Conservation (phyloP, 2,113 vertebrate species). For the Nematolebias whitei region DNA sequence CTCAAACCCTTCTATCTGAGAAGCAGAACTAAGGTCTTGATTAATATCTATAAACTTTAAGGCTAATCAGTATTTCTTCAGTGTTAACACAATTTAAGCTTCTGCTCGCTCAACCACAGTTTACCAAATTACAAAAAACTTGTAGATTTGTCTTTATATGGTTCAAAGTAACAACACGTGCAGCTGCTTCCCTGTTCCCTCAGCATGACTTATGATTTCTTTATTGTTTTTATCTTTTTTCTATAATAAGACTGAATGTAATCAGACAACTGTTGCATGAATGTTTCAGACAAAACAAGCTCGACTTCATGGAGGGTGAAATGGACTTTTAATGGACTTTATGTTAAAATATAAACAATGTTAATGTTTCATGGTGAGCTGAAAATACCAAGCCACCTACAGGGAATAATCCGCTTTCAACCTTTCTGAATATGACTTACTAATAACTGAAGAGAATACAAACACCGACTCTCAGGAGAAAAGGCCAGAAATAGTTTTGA, state of each 20-base stretch:
- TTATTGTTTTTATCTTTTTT: background rate
- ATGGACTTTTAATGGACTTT: background rate
- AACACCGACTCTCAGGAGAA: constrained; percentile 35
- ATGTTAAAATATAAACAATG: background rate
- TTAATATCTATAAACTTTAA: background rate
- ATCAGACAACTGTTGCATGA: background rate
- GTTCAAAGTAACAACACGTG: no score
- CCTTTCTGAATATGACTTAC: constrained; percentile 11
- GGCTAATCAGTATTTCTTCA: background rate
- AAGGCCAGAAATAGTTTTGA: constrained; percentile 33
- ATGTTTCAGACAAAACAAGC: background rate
- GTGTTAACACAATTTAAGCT: background rate
- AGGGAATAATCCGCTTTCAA: constrained; percentile 22
- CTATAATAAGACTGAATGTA: background rate
- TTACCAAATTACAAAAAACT: no score
- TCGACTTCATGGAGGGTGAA: background rate
- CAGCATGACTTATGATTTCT: background rate
- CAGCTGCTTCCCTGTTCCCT: no score
- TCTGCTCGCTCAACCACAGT: no score
- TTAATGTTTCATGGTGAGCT: background rate
- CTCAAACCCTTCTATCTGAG: background rate
- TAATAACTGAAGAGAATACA: constrained; percentile 27
- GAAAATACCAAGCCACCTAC: constrained; percentile 11
- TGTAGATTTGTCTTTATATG: no score
- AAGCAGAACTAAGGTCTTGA: no score